Evolutionary conservation across 2,797 vertebrate genomes (phyloP).

Genomic region (Cheirogaleus major): DNA sequence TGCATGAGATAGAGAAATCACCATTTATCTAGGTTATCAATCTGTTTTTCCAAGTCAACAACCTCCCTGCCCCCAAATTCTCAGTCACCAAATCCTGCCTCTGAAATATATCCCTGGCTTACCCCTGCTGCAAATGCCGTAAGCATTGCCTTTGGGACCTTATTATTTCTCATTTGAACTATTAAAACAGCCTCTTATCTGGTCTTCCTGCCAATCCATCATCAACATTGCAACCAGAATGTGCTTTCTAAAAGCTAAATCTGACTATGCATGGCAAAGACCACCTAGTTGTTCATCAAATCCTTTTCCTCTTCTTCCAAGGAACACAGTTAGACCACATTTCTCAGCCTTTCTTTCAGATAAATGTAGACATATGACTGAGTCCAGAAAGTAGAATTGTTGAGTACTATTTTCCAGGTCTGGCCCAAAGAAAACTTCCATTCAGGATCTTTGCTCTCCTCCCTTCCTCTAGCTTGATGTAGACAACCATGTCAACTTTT

Average conservation of each 20-base stretch:
- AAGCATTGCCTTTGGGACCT: neutral
- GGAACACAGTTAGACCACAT: neutral
- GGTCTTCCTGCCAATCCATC: neutral
- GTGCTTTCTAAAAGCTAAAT: neutral
- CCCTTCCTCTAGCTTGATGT: neutral
- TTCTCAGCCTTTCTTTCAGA: neutral
- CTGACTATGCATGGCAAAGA: neutral
- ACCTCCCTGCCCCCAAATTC: neutral
- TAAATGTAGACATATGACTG: neutral
- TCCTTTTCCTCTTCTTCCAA: neutral
- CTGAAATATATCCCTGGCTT: neutral
- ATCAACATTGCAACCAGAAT: neutral
- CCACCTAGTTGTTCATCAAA: neutral
- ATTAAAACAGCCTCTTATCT: neutral
- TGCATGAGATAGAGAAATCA: neutral
- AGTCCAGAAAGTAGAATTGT: neutral
- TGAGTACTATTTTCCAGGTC: neutral
- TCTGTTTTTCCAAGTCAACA: neutral
- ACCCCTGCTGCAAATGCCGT: neutral
- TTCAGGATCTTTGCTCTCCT: neutral
- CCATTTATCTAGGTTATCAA: neutral
- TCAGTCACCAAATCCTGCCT: neutral
- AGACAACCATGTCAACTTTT: neutral
- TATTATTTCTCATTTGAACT: neutral
- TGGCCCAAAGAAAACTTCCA: neutral